These are phyloP conservation scores for Cheilosia pagana DNA, from an alignment of 2,888 invertebrate genomes.

Conservation along the genomic window DNA sequence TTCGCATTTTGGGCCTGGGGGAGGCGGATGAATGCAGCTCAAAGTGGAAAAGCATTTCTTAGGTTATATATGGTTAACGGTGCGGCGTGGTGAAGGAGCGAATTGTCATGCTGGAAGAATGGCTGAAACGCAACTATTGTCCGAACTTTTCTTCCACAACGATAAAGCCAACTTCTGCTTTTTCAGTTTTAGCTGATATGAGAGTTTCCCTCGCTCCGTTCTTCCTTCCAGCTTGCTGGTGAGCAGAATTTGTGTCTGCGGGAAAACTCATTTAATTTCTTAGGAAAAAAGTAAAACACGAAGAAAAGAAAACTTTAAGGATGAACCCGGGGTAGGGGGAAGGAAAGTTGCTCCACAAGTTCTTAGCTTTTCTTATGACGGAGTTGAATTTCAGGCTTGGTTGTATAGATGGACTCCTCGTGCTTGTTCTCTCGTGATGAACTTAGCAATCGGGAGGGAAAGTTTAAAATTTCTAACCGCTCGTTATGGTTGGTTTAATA, in stretches of 20 bases:
- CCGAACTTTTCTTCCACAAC: slow-evolving; percentile 65
- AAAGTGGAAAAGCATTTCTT: slow-evolving; percentile 16
- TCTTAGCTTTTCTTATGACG: slow-evolving; percentile 39
- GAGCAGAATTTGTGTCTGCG: slow-evolving; percentile 68
- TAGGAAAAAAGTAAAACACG: not conserved
- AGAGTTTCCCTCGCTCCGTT: slow-evolving; percentile 49
- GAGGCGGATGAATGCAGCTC: slow-evolving; percentile 6
- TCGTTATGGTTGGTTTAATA: slow-evolving; percentile 72
- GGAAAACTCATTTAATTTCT: slow-evolving; percentile 69
- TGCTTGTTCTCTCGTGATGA: slow-evolving; percentile 41
- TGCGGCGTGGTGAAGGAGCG: slow-evolving; percentile 18
- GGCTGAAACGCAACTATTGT: slow-evolving; percentile 73
- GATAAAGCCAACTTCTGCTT: slow-evolving; percentile 69
- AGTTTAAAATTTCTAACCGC: slow-evolving; percentile 67
- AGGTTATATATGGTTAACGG: slow-evolving; percentile 36
- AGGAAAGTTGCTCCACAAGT: slow-evolving; percentile 64
- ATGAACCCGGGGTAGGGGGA: slow-evolving; percentile 33
- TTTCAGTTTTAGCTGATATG: slow-evolving; percentile 63
- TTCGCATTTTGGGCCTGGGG: slow-evolving; percentile 30
- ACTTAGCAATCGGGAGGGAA: slow-evolving; percentile 38
- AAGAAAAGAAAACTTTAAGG: slow-evolving; percentile 60
- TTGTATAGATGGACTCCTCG: not conserved
- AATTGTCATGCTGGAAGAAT: slow-evolving; percentile 71
- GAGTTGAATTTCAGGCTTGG: not conserved
- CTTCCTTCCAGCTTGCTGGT: slow-evolving; percentile 59